A percentile compares a stretch with the other conserved stretches of the same genome.
phyloP scores from a whole-genome alignment of 2,113 vertebrate species.

The Ginglymostoma cirratum region DNA sequence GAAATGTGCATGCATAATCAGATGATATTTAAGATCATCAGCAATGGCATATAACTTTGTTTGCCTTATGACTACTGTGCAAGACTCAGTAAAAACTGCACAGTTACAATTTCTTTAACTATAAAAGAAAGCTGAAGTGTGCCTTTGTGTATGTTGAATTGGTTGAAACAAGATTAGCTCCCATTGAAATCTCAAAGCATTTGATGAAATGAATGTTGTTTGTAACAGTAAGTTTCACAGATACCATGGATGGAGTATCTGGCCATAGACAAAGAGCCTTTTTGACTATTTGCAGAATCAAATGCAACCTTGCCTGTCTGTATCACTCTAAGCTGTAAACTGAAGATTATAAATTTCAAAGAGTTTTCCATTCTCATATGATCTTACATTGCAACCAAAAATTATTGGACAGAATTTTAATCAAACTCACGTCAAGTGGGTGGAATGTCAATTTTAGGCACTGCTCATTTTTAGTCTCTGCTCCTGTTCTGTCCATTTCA shows the following conservation, averaged over 20 bases:
- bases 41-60: too few species aligned
- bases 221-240: not conserved
- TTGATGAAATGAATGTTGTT: not conserved
- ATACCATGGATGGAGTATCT: not conserved
- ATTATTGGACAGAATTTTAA: not conserved
- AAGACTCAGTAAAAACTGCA: not conserved
- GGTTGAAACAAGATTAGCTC: not conserved
- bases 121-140: not conserved
- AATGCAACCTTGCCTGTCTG: not conserved
- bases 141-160: not conserved
- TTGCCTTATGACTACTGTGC: not conserved
- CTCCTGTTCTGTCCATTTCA: not conserved
- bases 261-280: not conserved
- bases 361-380: not conserved
- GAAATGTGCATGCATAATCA: not conserved
- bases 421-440: not conserved
- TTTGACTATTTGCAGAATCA: not conserved
- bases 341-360: not conserved
- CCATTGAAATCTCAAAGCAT: not conserved
- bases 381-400: not conserved
- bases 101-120: not conserved
- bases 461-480: not conserved
- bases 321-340: not conserved
- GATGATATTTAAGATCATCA: not conserved
- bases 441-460: not conserved